A percentile compares a stretch with the other conserved stretches of the same genome.
phyloP scores from a whole-genome alignment of 1,140 invertebrate species.

The Gryllus bimaculatus region DNA sequence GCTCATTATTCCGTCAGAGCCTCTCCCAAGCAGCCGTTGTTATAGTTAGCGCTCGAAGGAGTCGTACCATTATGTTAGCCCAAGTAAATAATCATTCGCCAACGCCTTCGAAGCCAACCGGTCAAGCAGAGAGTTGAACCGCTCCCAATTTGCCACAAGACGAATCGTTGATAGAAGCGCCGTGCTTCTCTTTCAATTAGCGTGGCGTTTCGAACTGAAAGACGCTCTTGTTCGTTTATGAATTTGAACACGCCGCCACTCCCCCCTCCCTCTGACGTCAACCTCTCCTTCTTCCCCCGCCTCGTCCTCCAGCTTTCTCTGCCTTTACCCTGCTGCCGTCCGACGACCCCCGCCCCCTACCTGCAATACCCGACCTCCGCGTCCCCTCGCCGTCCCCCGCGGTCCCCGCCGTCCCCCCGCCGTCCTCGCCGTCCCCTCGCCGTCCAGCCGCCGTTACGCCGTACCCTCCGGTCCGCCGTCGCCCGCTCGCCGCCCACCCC shows the following conservation, averaged over 20 bases:
- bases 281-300: too few relatives aligned
- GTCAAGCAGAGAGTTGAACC: neutral
- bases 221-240: neutral
- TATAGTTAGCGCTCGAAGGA: neutral
- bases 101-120: neutral
- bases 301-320: too few relatives aligned
- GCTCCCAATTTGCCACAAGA: neutral
- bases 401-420: too few relatives aligned
- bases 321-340: too few relatives aligned
- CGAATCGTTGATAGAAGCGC: neutral
- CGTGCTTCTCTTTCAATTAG: neutral
- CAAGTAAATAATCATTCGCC: conserved; percentile 4
- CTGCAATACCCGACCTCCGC: too few relatives aligned
- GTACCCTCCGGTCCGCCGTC: too few relatives aligned
- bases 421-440: too few relatives aligned
- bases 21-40: neutral
- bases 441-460: too few relatives aligned
- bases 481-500: too few relatives aligned
- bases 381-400: too few relatives aligned
- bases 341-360: too few relatives aligned
- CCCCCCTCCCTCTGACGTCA: too few relatives aligned
- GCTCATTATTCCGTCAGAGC: neutral
- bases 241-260: neutral
- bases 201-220: neutral
- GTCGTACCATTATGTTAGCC: neutral